Conservation (phyloP, 2,113 vertebrate species). For the Rafetus swinhoei region DNA sequence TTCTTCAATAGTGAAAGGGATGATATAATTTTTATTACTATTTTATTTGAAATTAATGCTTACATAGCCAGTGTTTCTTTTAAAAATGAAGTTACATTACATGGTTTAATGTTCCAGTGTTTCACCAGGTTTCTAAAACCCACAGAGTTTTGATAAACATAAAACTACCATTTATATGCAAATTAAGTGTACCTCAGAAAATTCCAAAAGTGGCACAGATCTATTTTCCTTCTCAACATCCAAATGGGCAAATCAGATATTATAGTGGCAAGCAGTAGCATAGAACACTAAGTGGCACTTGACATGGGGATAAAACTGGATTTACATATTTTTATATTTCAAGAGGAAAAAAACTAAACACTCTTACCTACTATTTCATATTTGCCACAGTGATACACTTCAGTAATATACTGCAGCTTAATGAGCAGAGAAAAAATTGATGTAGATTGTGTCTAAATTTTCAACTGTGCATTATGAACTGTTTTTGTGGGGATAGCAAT, state of each 20-base stretch:
- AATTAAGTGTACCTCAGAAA: background rate
- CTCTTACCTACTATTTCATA: background rate
- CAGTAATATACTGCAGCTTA: accelerated
- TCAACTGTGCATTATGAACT: background rate
- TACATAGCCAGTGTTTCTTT: background rate
- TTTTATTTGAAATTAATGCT: background rate
- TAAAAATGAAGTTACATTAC: background rate
- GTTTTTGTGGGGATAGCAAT: background rate
- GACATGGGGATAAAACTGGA: background rate
- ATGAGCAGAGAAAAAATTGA: accelerated
- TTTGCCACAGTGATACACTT: background rate
- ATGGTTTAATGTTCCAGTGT: background rate
- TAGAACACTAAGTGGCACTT: background rate
- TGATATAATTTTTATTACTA: background rate
- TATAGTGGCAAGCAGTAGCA: background rate
- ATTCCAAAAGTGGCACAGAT: background rate
- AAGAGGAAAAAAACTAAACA: background rate
- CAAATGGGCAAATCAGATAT: background rate
- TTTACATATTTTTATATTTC: background rate
- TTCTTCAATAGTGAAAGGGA: background rate
- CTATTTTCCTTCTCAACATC: background rate
- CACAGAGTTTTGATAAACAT: background rate
- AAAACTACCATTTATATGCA: background rate
- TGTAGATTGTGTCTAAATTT: background rate
- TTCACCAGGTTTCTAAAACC: background rate